Conservation (phyloP, 2,797 vertebrate species). For the Pangasius mekongensis region DNA sequence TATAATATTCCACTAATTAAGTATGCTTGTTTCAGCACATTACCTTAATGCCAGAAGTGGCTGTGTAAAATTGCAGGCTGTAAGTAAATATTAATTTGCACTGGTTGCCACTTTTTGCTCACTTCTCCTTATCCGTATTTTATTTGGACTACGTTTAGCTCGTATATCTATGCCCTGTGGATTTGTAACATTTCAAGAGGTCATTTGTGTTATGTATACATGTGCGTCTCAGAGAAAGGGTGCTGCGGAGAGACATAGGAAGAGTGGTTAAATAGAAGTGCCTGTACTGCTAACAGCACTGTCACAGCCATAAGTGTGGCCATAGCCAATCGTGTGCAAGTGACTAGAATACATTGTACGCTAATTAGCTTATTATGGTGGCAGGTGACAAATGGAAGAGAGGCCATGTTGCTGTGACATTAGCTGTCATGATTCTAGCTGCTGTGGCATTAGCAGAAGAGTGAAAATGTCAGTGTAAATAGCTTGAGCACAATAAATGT, state of each 20-base stretch:
- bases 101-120: background rate
- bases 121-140: background rate
- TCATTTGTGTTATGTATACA: slow-evolving; percentile 1
- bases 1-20: background rate
- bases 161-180: background rate
- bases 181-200: slow-evolving; percentile 3
- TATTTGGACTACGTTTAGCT: background rate
- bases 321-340: slow-evolving; percentile 14
- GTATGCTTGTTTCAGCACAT: background rate
- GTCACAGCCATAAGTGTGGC: slow-evolving; percentile 2
- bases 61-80: background rate
- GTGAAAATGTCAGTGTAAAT: slow-evolving; percentile 77
- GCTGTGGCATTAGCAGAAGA: slow-evolving; percentile 69
- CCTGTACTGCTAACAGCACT: slow-evolving; percentile 2
- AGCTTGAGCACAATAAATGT: slow-evolving; percentile 75
- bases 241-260: background rate
- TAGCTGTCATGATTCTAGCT: slow-evolving; percentile 59
- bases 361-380: slow-evolving; percentile 75
- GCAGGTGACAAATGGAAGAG: slow-evolving; percentile 68
- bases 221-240: slow-evolving; percentile 1
- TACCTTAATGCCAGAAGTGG: background rate
- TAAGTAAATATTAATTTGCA: background rate
- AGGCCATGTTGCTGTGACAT: slow-evolving; percentile 45
- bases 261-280: slow-evolving; percentile 23
- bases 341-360: slow-evolving; percentile 17